These are phyloP conservation scores for Pediacus dermestoides DNA, from an alignment of 2,888 invertebrate genomes.

Conservation along the genomic window DNA sequence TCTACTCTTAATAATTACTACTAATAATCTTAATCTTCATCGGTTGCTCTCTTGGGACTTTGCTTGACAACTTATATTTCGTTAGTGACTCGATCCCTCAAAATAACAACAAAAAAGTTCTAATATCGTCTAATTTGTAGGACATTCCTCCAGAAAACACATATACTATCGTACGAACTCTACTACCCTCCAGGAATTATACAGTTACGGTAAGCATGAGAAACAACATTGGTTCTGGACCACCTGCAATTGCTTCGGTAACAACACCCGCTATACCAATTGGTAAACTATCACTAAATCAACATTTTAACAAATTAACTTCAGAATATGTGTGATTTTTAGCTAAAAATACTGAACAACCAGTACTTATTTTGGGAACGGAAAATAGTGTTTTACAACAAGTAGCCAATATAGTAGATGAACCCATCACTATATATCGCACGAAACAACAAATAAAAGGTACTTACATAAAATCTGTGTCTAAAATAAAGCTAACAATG, in stretches of 20 bases:
- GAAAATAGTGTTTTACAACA: slow-evolving; percentile 66
- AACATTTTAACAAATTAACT: slow-evolving; percentile 8
- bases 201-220: slow-evolving; percentile 75
- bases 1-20: too few relatives aligned
- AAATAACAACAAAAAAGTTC: too few relatives aligned
- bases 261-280: slow-evolving; percentile 69
- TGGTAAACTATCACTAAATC: slow-evolving; percentile 33
- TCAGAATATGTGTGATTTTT: too few relatives aligned
- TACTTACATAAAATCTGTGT: slow-evolving; percentile 24
- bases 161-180: slow-evolving; percentile 74
- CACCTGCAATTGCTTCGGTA: slow-evolving; percentile 61
- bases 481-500: too few relatives aligned
- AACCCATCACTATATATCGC: slow-evolving; percentile 63
- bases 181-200: slow-evolving; percentile 69
- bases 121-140: too few relatives aligned
- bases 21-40: too few relatives aligned
- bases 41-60: too few relatives aligned
- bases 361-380: slow-evolving; percentile 66
- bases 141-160: slow-evolving; percentile 70
- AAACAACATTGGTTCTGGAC: slow-evolving; percentile 77
- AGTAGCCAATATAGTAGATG: slow-evolving; percentile 63
- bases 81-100: too few relatives aligned
- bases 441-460: slow-evolving; percentile 55
- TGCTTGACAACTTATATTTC: too few relatives aligned
- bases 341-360: slow-evolving; percentile 67